Evolutionary conservation across 2,113 vertebrate genomes (phyloP).

Genomic region (human): GRCh38 chr15:35196501-35197000

Average conservation of each 20-base stretch:
- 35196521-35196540: neutral
- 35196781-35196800: constrained; percentile 11
- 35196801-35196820: neutral
- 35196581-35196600: constrained; percentile 47
- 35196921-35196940: neutral
- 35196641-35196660: constrained; percentile 57
- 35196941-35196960: neutral
- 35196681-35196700: constrained; percentile 63
- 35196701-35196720: constrained; percentile 22
- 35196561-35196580: constrained; percentile 23
- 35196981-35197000: neutral
- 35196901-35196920: neutral
- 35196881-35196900: neutral
- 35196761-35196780: neutral
- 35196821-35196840: constrained; percentile 23
- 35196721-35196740: constrained; percentile 30
- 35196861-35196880: constrained; percentile 12
- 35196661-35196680: constrained; percentile 63
- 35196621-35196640: constrained; percentile 59
- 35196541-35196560: neutral
- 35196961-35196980: neutral
- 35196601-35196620: constrained; percentile 48
- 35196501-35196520: neutral
- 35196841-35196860: constrained; percentile 17
- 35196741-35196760: neutral